Conservation (phyloP, 2,113 vertebrate species). For the Callospermophilus lateralis region DNA sequence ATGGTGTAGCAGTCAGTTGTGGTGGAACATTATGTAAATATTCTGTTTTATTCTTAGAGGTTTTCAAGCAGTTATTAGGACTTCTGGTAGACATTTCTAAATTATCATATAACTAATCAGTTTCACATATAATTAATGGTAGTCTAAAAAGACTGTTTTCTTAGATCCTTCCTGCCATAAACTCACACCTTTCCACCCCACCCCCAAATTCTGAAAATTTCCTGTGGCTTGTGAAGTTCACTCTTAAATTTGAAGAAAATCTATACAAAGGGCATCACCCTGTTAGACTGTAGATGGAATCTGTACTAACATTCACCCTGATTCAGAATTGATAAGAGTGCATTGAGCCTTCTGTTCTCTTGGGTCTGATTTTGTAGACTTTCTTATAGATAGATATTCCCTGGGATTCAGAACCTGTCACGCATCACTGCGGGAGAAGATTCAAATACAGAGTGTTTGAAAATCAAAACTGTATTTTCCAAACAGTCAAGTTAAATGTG, state of each 20-base stretch:
- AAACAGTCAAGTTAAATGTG: not conserved
- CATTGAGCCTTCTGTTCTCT: not conserved
- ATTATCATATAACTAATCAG: conserved; percentile 34
- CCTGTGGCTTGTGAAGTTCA: not conserved
- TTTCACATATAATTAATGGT: not conserved
- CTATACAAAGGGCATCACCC: not conserved
- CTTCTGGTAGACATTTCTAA: conserved; percentile 10
- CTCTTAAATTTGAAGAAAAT: conserved; percentile 54
- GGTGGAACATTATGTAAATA: not conserved
- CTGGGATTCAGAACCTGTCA: not conserved
- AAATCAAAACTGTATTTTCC: conserved; percentile 49
- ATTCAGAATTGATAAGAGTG: not conserved
- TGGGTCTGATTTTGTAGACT: not conserved
- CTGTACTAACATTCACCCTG: not conserved
- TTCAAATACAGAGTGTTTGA: conserved; percentile 45
- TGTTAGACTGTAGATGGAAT: not conserved
- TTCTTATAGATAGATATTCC: not conserved
- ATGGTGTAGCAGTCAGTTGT: not conserved
- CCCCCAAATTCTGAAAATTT: not conserved
- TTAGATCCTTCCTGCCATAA: not conserved
- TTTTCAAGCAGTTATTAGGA: not conserved
- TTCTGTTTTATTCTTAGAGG: not conserved
- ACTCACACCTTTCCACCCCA: not conserved
- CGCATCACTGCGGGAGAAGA: not conserved
- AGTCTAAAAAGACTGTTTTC: not conserved